Evolutionary conservation across 2,113 vertebrate genomes (phyloP).

Genomic region (Muntiacus muntjak): DNA sequence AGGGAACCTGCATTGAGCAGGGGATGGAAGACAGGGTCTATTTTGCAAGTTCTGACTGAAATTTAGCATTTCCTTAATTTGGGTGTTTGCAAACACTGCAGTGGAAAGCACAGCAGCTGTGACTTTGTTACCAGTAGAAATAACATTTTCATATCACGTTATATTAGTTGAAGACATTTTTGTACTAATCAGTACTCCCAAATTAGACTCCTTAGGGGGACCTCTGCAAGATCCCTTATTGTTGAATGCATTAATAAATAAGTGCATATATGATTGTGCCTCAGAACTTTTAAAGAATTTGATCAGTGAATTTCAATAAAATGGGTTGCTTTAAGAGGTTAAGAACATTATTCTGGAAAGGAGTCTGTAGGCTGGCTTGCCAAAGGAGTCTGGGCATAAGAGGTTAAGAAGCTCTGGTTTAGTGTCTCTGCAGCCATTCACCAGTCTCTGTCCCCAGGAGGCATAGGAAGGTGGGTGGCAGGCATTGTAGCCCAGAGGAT

Average conservation of each 20-base stretch:
- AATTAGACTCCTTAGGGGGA: neutral
- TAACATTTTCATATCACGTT: no score
- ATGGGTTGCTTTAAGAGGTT: neutral
- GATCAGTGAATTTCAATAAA: neutral
- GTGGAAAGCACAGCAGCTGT: neutral
- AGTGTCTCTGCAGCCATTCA: neutral
- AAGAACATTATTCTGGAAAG: neutral
- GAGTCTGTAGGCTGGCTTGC: neutral
- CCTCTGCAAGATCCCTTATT: no score
- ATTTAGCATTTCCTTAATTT: neutral
- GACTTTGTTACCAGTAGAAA: neutral
- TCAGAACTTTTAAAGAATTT: neutral
- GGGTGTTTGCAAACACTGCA: neutral
- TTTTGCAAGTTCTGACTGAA: neutral
- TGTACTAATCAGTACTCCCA: neutral
- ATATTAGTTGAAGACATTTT: neutral
- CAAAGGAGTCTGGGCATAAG: neutral
- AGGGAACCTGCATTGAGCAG: accelerated
- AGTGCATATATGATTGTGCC: neutral
- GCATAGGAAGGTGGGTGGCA: neutral
- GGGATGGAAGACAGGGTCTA: neutral
- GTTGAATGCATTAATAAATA: neutral
- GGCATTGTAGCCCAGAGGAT: neutral
- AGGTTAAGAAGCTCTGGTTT: neutral
- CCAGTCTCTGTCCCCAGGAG: neutral